Evolutionary conservation across 2,797 vertebrate species (phyloP), one percentile per base, ranked within the genome.

Genomic region (Orestias chungarensis): DNA sequence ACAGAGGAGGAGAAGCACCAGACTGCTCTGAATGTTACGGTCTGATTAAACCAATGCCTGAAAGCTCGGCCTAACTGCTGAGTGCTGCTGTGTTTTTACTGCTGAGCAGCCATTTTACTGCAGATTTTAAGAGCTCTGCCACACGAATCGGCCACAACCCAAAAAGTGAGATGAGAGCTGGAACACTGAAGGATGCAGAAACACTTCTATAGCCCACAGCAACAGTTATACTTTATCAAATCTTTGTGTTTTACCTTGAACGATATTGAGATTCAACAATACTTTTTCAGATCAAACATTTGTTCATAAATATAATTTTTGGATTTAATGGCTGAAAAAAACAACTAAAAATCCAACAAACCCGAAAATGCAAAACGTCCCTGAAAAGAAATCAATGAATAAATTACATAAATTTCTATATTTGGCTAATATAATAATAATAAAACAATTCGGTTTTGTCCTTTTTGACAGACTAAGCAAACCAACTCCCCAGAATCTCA

Each of bases 11-110:
- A 12, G 8, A n/a, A 59, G 2, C 35, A 57, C 43, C 52, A 20
- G 54, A 57, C 54, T 57, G 17, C 27, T 55, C 27, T 31, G 18
- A 55, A 55, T 31, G 29, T 55, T 65, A 25, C 50, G 40, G n/a
- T 64, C n/a, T 43, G 17, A 64, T 43, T 27, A 43, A 64, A 64
- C 54, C 7, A 18, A 55, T 40, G 25, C 38, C 61, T 64, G 61
- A 9, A 42, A 17, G 23, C n/a, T 25, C 6, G 8, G 14, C 29
- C n/a, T 10, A 17, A 42, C 61, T 64, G 35, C 18, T n/a, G 20
- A 62, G 10, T n/a, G 59, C 35, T 38, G 35, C n/a, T 64, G 54
- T 33, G 15, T 31, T 57, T 57, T 33, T 18, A 20, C 17, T 33
- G 54, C 27, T 14, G 50, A 54, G 50, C 50, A 52, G 27, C 52